Conservation (phyloP, 1,140 invertebrate genomes). For the Leptinotarsa defecta region DNA sequence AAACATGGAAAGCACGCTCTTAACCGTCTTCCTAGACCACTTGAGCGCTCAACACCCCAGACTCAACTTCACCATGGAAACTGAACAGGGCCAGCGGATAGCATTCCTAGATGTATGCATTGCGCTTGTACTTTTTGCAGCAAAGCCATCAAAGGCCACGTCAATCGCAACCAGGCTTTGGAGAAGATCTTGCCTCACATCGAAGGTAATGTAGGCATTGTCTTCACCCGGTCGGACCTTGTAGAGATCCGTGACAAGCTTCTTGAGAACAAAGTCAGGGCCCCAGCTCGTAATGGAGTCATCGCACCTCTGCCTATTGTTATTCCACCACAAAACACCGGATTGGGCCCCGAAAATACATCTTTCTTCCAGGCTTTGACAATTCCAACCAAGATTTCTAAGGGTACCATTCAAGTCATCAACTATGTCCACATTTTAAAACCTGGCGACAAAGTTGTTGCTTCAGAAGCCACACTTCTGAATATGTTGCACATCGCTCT, state of each 20-base stretch:
- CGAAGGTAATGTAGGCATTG: conserved; percentile 97
- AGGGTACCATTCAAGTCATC: conserved; percentile 99
- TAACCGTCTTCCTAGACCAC: too few species aligned
- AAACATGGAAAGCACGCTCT: too few species aligned
- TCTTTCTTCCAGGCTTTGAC: conserved; percentile 99
- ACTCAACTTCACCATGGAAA: too few species aligned
- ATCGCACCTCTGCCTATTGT: conserved; percentile 94
- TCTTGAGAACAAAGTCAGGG: conserved; percentile 93
- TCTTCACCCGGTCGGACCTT: conserved; percentile 96
- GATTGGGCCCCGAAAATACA: conserved; percentile 98
- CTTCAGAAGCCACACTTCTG: conserved; percentile 96
- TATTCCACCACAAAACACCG: conserved; percentile 98
- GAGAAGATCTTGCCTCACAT: conserved; percentile 59
- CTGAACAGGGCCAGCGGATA: too few species aligned
- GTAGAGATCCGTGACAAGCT: conserved; percentile 94
- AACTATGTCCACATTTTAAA: conserved; percentile 98
- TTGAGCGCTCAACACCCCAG: too few species aligned
- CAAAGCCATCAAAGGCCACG: too few species aligned
- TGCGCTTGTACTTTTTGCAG: too few species aligned
- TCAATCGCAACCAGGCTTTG: too few species aligned
- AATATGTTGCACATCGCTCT: conserved; percentile 99
- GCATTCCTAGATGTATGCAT: too few species aligned
- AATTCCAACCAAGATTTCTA: conserved; percentile 99
- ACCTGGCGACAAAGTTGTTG: conserved; percentile 93
- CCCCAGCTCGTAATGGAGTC: conserved; percentile 95